Evolutionary conservation across 2,113 vertebrate species (phyloP), one percentile per base, ranked within the genome.

Genomic region (Lophotis ruficrista): DNA sequence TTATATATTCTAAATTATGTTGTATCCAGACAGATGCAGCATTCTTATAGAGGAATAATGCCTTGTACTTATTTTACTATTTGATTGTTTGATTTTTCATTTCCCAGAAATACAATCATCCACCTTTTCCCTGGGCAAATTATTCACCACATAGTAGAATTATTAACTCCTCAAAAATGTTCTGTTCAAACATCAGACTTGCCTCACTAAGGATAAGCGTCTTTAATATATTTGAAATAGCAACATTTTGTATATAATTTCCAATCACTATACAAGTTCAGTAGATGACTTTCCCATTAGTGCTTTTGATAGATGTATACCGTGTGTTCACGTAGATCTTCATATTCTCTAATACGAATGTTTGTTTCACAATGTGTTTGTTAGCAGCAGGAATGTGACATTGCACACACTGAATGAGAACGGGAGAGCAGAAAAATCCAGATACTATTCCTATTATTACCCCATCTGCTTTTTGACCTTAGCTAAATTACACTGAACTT

Each of bases 101-200:
- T 92, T 90, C 27, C 20, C 12, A 60, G 68, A 92, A 92, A 80
- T 78, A 60, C 30, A 80, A 81, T 73, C 1, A 2, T 58, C 45
- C 27, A 70, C 60, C n/a, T 91, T 91, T 91, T 86, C 85, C 28
- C 51, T 78, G 27, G 30, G n/a, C 11, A 95, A 96, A 92, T 89
- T 73, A 92, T 90, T 90, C 48, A 89, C 81, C 2, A 0, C 84
- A 65, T 65, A 95, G 89, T 47, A 84, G 76, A 92, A 83, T 92
- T 94, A 95, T 94, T 97, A 96, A 95, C 72, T 90, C 76, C 68
- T 89, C 56, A 83, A 68, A 95, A 93, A 87, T 76, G 83, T 94
- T 71, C 78, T 87, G 35, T 82, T 86, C 80, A 93, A 90, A 87
- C n/a, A 87, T 64, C 80, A 86, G 80, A 71, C 69, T 90, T 94